Evolutionary conservation across 2,888 invertebrate genomes (phyloP), one percentile per base, ranked within the genome.

Genomic region (Drosophila borealis): DNA sequence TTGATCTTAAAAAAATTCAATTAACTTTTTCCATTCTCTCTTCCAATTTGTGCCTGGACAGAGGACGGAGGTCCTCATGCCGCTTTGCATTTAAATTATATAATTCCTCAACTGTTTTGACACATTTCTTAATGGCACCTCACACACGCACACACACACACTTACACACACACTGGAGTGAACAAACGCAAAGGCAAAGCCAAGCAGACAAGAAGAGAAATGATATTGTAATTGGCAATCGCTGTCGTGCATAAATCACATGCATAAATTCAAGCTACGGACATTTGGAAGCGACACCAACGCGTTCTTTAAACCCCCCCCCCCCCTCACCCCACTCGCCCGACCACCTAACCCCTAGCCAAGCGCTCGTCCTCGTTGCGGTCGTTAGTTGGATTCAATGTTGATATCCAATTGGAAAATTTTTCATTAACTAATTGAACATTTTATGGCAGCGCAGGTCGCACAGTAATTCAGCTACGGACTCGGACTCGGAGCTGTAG

Each of bases 361-460:
- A 17, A 17, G 44, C 11, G 39, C 42, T 46, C 33, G 46, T 54
- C 56, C 48, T 51, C 42, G 49, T 44, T 44, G 51, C 50, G 60
- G 78, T 89, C 89, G 84, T 83, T 81, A 81, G 85, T 71, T 78
- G 48, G 73, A 89, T 86, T 75, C 81, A 86, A 88, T 79, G 89
- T 89, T 89, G 88, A 76, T 69, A 79, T 74, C 89, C 83, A 89
- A 89, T 88, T 90, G 83, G 86, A 90, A 88, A 90, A 77, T 60
- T 84, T 84, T 90, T 91, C 91, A 90, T 90, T 90, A 90, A 91
- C 91, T 90, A 90, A 90, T 90, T 90, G 91, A 91, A 90, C 89
- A 87, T 89, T 87, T 86, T 89, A 89, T 88, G 84, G 75, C 75
- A 64, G 75, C 63, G 44, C 60, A 54, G 69, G 60, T 74, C 74